Evolutionary conservation across 1,140 invertebrate genomes (phyloP), one percentile per base, ranked within the genome.

Genomic region (Scaptomyza pallida): DNA sequence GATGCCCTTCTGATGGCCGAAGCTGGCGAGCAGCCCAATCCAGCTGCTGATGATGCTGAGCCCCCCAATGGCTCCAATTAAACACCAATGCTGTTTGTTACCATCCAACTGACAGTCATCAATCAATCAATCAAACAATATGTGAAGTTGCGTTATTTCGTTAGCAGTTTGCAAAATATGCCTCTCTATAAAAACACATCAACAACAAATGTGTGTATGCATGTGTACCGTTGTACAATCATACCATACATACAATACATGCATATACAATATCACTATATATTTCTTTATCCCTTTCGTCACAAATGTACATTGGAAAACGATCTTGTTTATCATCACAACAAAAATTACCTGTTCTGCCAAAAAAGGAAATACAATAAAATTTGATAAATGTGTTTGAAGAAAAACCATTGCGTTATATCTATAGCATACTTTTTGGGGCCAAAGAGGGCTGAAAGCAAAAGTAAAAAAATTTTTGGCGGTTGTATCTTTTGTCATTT

Each of bases 401-500:
- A 9, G n/a, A n/a, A n/a, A n/a, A n/a, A n/a, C n/a, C n/a, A n/a
- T n/a, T n/a, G n/a, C n/a, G n/a, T n/a, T n/a, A 44, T 10, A 44
- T 19, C n/a, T 26, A 47, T 26, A 47, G 45, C 45, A 47, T 47
- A 47, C 45, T 8, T 26, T 47, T 47, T 6, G 4, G 45, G 45
- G 45, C 21, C n/a, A n/a, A n/a, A n/a, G n/a, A n/a, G n/a, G n/a
- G n/a, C n/a, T 26, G 4, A 44, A 33, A 2, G 13, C 9, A 17
- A 51, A 35, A 33, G 9, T 4, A 35, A 56, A n/a, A n/a, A n/a
- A n/a, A n/a, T n/a, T n/a, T n/a, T n/a, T 16, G 3, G 0, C 3
- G 0, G 8, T 12, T n/a, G 0, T 43, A 6, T 15, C 10, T 41
- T n/a, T n/a, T 65, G 40, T 69, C 78, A 45, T 80, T 73, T 71